Base-by-base conservation (phyloP, 2,113 vertebrate genomes). In the Pyxicephalus adspersus region DNA sequence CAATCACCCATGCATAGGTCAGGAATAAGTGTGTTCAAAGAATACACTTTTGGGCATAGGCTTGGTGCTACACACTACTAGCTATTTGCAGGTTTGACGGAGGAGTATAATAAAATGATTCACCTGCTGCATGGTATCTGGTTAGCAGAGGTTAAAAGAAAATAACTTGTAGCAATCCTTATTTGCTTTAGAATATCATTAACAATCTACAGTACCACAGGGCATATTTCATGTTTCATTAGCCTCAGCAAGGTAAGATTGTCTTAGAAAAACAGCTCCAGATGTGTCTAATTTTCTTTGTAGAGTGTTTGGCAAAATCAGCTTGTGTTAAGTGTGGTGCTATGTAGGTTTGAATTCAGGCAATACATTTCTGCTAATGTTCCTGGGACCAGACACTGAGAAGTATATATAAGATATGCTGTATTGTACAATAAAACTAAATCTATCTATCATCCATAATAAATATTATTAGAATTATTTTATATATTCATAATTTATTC, bases 201-300 rank as follows among this genome's bases (percentile, higher is more conserved):
- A 71, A 16, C 57, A 80, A 54, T 52, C 26, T 72, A 51, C 18
- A 16, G 34, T 72, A 58, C 78, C 67, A 60, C 67, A 54, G 60
- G 78, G 78, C 78, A 80, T 55, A 80, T 80, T 80, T 72, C 78
- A 80, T 72, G 67, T 80, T 80, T 80, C 58, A 80, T 80, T 80
- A 80, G 78, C 67, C 67, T 64, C 65, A 70, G 78, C 66, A 64
- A 80, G 66, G 66, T 80, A 72, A 80, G 67, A 54, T 64, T 72
- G 34, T 34, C 57, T 72, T 72, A 0, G 58, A 63, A 72, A 80
- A 54, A 71, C 64, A 68, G 64, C 64, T 68, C 64, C 64, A 77
- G 76, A 66, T 64, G 75, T 77, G 75, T 64, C 38, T 77, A 65
- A 77, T 77, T 77, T 45, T 77, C 61, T 64, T 76, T 76, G 22